Evolutionary conservation across 2,113 vertebrate species (phyloP), one percentile per base, ranked within the genome.

Genomic region (Arizona elegans): DNA sequence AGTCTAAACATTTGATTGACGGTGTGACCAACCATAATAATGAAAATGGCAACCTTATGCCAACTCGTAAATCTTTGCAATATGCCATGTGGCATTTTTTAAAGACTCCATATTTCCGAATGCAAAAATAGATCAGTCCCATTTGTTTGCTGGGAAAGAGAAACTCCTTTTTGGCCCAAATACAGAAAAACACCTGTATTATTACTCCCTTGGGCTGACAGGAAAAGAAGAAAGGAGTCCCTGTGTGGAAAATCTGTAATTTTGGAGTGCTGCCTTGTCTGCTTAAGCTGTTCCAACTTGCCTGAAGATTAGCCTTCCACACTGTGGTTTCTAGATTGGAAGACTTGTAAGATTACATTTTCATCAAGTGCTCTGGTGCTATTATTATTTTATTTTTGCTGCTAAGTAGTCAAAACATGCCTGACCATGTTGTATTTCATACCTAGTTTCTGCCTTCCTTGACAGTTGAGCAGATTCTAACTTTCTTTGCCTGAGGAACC

Each of bases 401-500:
- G 93, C 50, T 94, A 92, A 55, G 93, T 85, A 91, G 92, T 70
- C 93, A 19, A 94, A 93, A 93, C 94, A 86, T 86, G 62, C 23
- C 55, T 21, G 53, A 50, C 81, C 53, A 23, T 52, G n/a, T 86
- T 90, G 38, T 81, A 90, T 90, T 91, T 93, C 94, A 95, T 96
- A 93, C 95, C 96, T 92, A 96, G 92, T 93, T 86, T 93, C 55
- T 94, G 70, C 54, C 93, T 96, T 86, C 93, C 94, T 95, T 97
- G 95, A 94, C 94, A 95, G 95, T 95, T 96, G 95, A 89, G 90
- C 65, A 70, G 12, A 70, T n/a, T 70, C 65, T 94, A 93, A 86
- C 96, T 97, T 96, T 96, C 65, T 97, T 90, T 94, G 92, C 95
- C 93, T 87, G 58, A 92, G 86, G 86, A 96, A 94, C 91, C 62